Evolutionary conservation across 2,797 vertebrate genomes (phyloP), one percentile per base, ranked within the genome.

Genomic region (Catharus ustulatus): DNA sequence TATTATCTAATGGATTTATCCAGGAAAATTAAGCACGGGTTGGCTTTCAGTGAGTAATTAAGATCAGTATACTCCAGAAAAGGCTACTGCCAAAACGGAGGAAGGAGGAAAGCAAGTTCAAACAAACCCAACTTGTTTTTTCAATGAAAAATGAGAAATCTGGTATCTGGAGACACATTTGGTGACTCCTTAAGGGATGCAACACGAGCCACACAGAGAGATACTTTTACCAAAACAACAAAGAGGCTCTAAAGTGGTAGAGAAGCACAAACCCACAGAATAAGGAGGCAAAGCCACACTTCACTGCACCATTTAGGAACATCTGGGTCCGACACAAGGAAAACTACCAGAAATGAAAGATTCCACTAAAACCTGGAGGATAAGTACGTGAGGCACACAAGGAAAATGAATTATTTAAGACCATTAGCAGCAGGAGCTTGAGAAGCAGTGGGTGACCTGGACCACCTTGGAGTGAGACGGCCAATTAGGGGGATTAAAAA

Each of bases 401-500:
- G 59, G 36, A 81, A 73, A 88, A 86, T 22, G 4, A 86, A 84
- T 90, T 69, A 45, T 79, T 88, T 69, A 82, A 82, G 73, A 76
- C 51, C 63, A 64, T 57, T 10, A 89, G 84, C 79, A 81, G 92
- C 82, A 49, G 52, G 63, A 87, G 63, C 59, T 36, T 34, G 79
- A 63, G 85, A 76, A 92, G 19, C 5, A 1, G 34, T 7, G 71
- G 63, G 69, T 62, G 54, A 93, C 32, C 51, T 0, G 10, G 94
- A 84, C 94, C 94, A 93, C 91, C 94, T 57, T 0, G 7, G 77
- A 76, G 89, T 1, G 13, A 83, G 51, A 27, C 5, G 0, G 86
- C 57, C 67, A 86, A 84, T 84, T 96, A 93, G 79, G 51, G 36
- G 63, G 90, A 94, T 93, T 89, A 94, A 88, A 83, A 74, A 13